Evolutionary conservation across 2,797 vertebrate species (phyloP).

Genomic region (Tauraco hartlaubi): DNA sequence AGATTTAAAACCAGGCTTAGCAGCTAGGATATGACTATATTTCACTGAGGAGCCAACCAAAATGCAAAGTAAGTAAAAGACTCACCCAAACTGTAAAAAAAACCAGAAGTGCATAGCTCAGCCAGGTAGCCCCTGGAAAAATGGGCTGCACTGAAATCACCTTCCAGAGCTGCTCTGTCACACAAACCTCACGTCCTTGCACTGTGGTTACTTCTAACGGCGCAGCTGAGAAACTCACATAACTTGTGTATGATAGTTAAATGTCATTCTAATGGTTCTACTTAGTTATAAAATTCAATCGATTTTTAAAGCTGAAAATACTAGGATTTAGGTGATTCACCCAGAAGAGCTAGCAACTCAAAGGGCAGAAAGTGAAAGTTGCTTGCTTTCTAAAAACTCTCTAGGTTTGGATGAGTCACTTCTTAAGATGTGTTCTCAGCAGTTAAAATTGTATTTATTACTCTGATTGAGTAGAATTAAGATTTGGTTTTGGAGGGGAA

Average conservation of each 20-base stretch:
- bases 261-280: neutral
- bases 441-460: neutral
- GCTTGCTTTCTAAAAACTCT: neutral
- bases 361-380: neutral
- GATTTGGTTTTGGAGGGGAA: no score
- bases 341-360: neutral
- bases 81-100: neutral
- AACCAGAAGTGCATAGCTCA: neutral
- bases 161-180: neutral
- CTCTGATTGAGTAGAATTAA: neutral
- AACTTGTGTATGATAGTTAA: neutral
- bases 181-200: neutral
- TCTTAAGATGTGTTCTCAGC: neutral
- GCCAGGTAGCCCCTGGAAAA: neutral
- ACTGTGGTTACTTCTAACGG: neutral
- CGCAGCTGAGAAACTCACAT: neutral
- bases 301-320: neutral
- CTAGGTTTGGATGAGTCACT: neutral
- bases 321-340: neutral
- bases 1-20: neutral
- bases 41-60: neutral
- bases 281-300: neutral
- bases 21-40: neutral
- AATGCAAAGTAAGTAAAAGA: neutral
- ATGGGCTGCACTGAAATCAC: accelerated